Conservation (phyloP, 2,797 vertebrate genomes). For the Avahi laniger region DNA sequence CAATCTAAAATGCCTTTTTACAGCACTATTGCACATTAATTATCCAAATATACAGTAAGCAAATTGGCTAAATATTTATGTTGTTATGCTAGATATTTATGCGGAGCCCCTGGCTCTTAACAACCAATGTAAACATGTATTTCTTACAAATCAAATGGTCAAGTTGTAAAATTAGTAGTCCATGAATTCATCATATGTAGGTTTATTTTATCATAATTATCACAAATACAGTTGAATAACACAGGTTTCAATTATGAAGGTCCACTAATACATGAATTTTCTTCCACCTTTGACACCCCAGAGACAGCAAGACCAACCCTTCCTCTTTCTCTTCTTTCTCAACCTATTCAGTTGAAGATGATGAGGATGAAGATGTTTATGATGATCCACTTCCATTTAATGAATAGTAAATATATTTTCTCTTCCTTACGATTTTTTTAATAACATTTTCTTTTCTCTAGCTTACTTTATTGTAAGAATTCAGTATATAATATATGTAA, state of each 20-base stretch:
- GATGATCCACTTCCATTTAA: not conserved
- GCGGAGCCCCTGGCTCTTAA: not conserved
- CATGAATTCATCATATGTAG: constrained; percentile 3
- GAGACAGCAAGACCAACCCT: not conserved
- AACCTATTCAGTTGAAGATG: not conserved
- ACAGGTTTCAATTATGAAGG: not conserved
- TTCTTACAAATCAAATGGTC: constrained; percentile 9
- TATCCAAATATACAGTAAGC: constrained; percentile 5
- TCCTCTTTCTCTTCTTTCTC: not conserved
- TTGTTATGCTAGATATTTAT: not conserved
- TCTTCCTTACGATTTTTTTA: not conserved
- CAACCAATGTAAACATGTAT: not conserved
- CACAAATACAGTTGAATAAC: not conserved
- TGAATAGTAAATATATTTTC: not conserved
- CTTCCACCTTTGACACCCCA: not conserved
- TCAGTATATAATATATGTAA: not conserved
- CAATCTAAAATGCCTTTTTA: constrained; percentile 46
- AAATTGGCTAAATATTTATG: not conserved
- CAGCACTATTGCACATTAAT: not conserved
- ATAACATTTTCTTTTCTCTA: not conserved
- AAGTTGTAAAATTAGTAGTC: not conserved
- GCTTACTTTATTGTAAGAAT: not conserved
- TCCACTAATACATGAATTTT: not conserved
- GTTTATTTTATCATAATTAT: not conserved
- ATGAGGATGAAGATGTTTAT: not conserved